A percentile compares a stretch with the other conserved stretches of the same genome.
Evolutionary conservation across 2,113 vertebrate species (phyloP).

Genomic region (Lanius collurio): DNA sequence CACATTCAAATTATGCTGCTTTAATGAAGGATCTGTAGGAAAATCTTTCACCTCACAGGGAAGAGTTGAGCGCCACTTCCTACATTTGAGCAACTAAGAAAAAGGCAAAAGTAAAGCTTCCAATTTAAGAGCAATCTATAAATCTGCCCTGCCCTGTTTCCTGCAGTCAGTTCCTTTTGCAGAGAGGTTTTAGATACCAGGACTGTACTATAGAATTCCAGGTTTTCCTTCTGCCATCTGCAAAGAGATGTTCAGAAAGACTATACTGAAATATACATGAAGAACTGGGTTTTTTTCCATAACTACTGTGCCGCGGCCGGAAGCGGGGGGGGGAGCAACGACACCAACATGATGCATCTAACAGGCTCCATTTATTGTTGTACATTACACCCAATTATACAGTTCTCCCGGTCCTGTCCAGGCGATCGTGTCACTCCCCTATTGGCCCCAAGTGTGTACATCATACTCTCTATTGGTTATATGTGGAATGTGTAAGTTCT

Average conservation of each 20-base stretch:
- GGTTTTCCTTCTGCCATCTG: neutral
- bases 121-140: neutral
- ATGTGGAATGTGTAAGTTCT: too few relatives aligned
- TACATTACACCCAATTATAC: too few relatives aligned
- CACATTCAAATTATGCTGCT: constrained; percentile 56
- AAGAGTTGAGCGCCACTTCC: neutral
- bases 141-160: neutral
- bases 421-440: too few relatives aligned
- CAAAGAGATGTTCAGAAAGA: neutral
- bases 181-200: neutral
- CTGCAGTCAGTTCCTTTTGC: neutral
- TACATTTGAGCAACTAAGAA: neutral
- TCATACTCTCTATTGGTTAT: too few relatives aligned
- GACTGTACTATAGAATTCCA: neutral
- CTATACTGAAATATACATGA: neutral
- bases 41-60: constrained; percentile 40
- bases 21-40: constrained; percentile 46
- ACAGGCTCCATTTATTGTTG: too few relatives aligned
- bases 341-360: too few relatives aligned
- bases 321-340: too few relatives aligned
- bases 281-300: neutral
- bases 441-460: too few relatives aligned
- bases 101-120: neutral
- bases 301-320: too few relatives aligned
- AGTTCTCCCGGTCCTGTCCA: too few relatives aligned